phyloP scores from a whole-genome alignment of 2,797 vertebrate genomes.

The Channallabes apus region DNA sequence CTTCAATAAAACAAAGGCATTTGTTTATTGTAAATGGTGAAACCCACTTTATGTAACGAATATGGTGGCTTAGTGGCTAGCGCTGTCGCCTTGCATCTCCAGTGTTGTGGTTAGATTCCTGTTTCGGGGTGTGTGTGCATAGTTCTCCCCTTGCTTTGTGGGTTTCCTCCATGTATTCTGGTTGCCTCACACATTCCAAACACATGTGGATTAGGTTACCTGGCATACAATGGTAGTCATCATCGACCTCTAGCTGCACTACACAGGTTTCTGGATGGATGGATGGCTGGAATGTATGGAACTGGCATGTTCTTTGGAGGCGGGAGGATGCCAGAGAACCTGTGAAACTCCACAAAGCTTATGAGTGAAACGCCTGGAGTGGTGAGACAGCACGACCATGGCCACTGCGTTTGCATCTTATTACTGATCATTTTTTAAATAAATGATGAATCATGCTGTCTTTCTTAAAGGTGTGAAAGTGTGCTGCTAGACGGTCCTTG shows the following conservation, averaged over 20 bases:
- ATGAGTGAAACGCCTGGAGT: neutral
- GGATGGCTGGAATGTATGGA: neutral
- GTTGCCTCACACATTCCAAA: no score
- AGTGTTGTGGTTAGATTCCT: no score
- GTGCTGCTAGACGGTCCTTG: neutral
- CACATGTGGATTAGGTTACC: no score
- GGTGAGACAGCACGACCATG: neutral
- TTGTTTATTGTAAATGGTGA: neutral
- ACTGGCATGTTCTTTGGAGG: neutral
- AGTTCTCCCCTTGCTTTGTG: no score
- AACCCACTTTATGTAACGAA: neutral
- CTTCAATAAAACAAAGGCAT: neutral
- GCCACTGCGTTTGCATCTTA: neutral
- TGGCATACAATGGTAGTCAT: no score
- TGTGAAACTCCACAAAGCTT: neutral
- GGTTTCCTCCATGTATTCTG: no score
- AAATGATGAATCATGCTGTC: slow-evolving; percentile 8
- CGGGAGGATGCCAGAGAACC: neutral
- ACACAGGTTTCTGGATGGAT: no score
- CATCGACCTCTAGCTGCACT: no score
- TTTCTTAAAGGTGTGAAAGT: neutral
- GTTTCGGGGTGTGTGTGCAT: no score
- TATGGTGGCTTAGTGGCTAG: neutral
- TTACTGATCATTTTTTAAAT: neutral
- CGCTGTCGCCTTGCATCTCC: no score